A percentile compares a stretch with the other conserved stretches of the same genome.
phyloP scores from a whole-genome alignment of 2,797 vertebrate genomes.

The Microcaecilia unicolor region DNA sequence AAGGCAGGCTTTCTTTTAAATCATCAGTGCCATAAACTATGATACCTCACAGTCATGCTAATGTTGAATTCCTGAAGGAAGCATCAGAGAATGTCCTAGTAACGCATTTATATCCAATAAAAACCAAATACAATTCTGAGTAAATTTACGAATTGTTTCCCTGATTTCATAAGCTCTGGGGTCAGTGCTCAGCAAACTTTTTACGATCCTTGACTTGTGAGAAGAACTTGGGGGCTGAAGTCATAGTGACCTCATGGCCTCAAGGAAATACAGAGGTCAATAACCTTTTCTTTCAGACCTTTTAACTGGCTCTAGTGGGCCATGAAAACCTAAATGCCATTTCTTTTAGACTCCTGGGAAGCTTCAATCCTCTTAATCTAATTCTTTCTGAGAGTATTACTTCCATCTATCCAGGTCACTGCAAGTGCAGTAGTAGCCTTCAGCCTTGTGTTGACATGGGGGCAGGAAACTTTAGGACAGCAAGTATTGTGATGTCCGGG shows the following conservation, averaged over 20 bases:
- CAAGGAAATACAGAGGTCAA: constrained; percentile 52
- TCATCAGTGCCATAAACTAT: too few species aligned
- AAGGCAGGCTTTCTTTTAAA: too few species aligned
- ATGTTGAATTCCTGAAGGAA: too few species aligned
- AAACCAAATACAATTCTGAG: constrained; percentile 18
- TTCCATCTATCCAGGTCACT: constrained; percentile 44
- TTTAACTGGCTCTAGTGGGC: constrained; percentile 53
- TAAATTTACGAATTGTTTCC: constrained; percentile 21
- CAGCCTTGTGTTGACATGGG: too few species aligned
- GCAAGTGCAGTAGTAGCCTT: constrained; percentile 28
- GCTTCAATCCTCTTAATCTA: constrained; percentile 40
- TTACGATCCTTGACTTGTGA: constrained; percentile 38
- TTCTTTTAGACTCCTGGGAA: constrained; percentile 50
- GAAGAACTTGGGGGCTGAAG: constrained; percentile 27
- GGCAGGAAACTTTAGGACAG: too few species aligned
- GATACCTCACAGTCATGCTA: too few species aligned
- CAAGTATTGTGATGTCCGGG: too few species aligned
- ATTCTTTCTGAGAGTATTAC: constrained; percentile 48
- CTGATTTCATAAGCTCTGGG: constrained; percentile 27
- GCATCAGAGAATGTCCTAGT: too few species aligned
- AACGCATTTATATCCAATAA: too few species aligned
- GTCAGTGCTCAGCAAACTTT: constrained; percentile 39
- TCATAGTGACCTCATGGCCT: constrained; percentile 18
- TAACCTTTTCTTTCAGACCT: constrained; percentile 58
- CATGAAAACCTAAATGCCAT: constrained; percentile 51